Percentiles rank a stretch among this genome's conserved stretches.
These are phyloP conservation scores for Rhodophaea formosa DNA, from an alignment of 2,888 invertebrate species.

Conservation along the genomic window DNA sequence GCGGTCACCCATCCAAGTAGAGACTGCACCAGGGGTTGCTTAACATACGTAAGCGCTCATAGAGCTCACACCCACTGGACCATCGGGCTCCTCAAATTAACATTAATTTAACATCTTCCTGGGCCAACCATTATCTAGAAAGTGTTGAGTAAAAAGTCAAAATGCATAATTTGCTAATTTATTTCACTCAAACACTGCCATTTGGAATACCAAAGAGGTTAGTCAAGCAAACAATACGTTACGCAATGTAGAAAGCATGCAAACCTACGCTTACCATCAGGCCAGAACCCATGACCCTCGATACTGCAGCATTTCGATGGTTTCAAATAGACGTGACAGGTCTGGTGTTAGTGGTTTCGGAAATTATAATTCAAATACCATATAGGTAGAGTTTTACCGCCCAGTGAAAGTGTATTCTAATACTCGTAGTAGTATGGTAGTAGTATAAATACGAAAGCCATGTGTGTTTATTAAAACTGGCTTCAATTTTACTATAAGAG, in stretches of 20 bases:
- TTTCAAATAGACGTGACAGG: not conserved
- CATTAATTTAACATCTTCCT: no score
- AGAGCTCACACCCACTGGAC: no score
- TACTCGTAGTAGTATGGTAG: no score
- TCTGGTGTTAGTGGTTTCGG: not conserved
- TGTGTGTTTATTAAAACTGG: not conserved
- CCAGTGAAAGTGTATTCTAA: not conserved
- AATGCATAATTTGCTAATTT: constrained; percentile 4
- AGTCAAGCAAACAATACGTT: constrained; percentile 9
- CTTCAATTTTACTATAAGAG: no score
- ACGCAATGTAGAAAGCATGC: constrained; percentile 10
- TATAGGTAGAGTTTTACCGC: not conserved
- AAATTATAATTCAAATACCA: not conserved
- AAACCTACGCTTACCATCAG: constrained; percentile 2
- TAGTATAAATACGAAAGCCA: not conserved
- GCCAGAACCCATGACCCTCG: not conserved
- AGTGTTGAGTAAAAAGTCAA: not conserved
- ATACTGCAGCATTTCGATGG: not conserved
- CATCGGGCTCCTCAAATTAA: no score
- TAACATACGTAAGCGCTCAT: no score
- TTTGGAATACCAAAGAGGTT: constrained; percentile 10
- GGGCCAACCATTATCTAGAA: not conserved
- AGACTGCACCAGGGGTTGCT: no score
- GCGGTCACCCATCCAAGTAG: no score
- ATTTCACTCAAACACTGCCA: constrained; percentile 1